These are phyloP conservation scores for Dynastes maya DNA, from an alignment of 2,888 invertebrate genomes.

Conservation along the genomic window DNA sequence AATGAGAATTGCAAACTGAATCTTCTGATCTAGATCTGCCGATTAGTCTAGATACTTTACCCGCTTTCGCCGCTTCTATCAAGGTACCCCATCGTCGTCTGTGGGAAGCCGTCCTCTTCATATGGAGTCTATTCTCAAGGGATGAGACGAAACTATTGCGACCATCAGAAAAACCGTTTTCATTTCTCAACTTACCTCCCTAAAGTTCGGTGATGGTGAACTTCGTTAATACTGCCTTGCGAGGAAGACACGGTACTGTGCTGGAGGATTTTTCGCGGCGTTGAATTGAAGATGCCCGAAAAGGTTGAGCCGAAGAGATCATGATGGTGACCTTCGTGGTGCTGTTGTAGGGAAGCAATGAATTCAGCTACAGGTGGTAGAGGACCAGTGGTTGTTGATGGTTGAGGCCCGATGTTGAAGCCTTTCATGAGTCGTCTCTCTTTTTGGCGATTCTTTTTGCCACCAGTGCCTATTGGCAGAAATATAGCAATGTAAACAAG, in stretches of 20 bases:
- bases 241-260: conserved; percentile 69
- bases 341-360: conserved; percentile 82
- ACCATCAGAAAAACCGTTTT: background rate
- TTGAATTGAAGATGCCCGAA: conserved; percentile 77
- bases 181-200: conserved; percentile 55
- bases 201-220: conserved; percentile 60
- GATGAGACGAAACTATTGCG: background rate
- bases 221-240: conserved; percentile 70
- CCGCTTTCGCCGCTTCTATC: conserved; percentile 89
- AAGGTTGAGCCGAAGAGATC: conserved; percentile 80
- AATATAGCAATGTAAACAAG: background rate
- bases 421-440: conserved; percentile 95
- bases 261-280: conserved; percentile 71
- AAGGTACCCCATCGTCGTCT: conserved; percentile 88
- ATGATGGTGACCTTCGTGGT: conserved; percentile 72
- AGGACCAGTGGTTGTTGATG: conserved; percentile 74
- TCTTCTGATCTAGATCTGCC: conserved; percentile 88
- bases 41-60: conserved; percentile 85
- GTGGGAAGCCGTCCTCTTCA: conserved; percentile 76
- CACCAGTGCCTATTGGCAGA: conserved; percentile 80
- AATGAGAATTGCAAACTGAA: conserved; percentile 79
- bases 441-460: conserved; percentile 94
- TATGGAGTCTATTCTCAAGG: conserved; percentile 65
- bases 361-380: conserved; percentile 86
- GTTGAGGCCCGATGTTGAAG: conserved; percentile 89